Evolutionary conservation across 2,113 vertebrate genomes (phyloP).

Genomic region (Mirounga angustirostris): DNA sequence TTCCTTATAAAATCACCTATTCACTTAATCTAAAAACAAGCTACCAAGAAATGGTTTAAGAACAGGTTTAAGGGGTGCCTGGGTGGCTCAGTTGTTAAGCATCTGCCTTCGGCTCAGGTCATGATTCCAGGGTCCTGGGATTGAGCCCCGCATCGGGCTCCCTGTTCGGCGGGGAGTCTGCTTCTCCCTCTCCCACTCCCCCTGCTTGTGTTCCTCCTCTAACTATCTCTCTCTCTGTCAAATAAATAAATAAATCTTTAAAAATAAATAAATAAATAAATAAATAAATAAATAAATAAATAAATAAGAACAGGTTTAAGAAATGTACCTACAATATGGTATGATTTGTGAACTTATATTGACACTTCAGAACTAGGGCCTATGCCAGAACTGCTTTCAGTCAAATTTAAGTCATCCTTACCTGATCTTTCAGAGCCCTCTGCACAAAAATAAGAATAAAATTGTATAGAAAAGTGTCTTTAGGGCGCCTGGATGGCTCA

Average conservation of each 20-base stretch:
- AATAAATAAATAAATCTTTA: no score
- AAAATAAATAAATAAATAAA: no score
- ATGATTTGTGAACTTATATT: slow-evolving; percentile 63
- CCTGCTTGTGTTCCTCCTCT: no score
- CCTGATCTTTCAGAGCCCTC: slow-evolving; percentile 46
- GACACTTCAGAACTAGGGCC: slow-evolving; percentile 27
- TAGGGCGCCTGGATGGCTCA: slow-evolving; percentile 27
- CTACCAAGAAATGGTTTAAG: slow-evolving; percentile 49
- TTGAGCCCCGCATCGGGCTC: no score
- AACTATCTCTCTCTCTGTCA: no score
- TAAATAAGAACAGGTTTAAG: slow-evolving; percentile 32
- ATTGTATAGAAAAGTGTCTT: slow-evolving; percentile 74
- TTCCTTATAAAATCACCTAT: slow-evolving; percentile 35
- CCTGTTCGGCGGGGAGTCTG: no score
- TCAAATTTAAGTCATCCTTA: slow-evolving; percentile 71
- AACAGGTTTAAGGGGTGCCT: background rate
- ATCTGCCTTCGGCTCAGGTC: no score
- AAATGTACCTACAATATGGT: slow-evolving; percentile 53
- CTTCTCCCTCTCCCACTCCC: no score
- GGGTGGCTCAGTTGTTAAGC: no score
- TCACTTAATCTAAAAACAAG: slow-evolving; percentile 52
- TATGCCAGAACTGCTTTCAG: slow-evolving; percentile 74
- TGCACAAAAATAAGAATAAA: slow-evolving; percentile 69
- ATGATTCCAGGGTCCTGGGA: no score
- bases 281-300: no score